phyloP scores from a whole-genome alignment of 2,113 vertebrate genomes.

The Paralichthys olivaceus region DNA sequence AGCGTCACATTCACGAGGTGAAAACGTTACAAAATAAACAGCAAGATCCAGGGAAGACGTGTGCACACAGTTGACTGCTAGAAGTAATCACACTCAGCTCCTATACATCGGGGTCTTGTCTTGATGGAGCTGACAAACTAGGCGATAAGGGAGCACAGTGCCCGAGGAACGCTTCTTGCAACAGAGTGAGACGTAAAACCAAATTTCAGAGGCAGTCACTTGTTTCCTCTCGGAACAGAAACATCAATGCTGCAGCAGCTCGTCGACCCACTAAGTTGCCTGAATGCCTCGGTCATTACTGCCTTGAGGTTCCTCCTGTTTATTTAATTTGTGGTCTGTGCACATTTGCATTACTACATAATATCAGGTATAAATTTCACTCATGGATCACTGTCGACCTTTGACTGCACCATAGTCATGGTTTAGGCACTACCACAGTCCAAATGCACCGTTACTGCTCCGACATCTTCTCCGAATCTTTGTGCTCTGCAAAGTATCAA shows the following conservation, averaged over 20 bases:
- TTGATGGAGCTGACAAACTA: not conserved
- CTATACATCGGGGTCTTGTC: not conserved
- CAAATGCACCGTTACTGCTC: conserved; percentile 12
- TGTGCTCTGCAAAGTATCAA: not conserved
- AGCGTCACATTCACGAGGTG: conserved; percentile 41
- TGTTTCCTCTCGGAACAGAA: not conserved
- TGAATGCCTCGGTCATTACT: not conserved
- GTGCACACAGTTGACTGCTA: conserved; percentile 18
- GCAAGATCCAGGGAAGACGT: conserved; percentile 19
- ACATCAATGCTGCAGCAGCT: conserved; percentile 7
- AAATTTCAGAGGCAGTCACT: conserved; percentile 15
- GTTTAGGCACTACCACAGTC: conserved; percentile 21
- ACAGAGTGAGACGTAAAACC: conserved; percentile 34
- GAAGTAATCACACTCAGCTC: conserved; percentile 19
- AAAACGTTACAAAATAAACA: conserved; percentile 51
- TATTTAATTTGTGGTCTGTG: conserved; percentile 3
- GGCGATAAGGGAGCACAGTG: not conserved
- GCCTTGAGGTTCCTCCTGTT: conserved; percentile 7
- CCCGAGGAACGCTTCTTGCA: conserved; percentile 18
- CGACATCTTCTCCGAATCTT: not conserved
- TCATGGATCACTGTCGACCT: conserved; percentile 19
- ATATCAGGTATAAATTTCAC: conserved; percentile 12
- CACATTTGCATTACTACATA: conserved; percentile 39
- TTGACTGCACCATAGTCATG: conserved; percentile 24
- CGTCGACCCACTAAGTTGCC: not conserved